A percentile compares a stretch with the other conserved stretches of the same genome.
Conservation (phyloP, 1,140 invertebrate genomes). For the Drosophila pectinifera region DNA sequence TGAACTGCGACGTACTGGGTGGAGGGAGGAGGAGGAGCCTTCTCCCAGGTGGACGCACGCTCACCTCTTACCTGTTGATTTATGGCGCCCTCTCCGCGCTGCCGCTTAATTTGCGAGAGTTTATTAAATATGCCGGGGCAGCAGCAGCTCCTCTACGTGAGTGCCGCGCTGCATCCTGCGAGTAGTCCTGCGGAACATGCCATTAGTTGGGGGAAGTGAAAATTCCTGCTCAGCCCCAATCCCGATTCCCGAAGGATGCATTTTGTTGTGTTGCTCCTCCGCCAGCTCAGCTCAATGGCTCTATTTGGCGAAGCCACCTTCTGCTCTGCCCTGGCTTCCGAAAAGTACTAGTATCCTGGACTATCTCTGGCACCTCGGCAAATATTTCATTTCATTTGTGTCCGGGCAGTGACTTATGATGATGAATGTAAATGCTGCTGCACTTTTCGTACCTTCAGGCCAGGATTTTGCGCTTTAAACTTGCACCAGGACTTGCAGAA, state of each 20-base stretch:
- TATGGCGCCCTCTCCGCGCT: conserved; percentile 38
- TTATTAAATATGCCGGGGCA: conserved; percentile 78
- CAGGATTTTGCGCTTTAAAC: conserved; percentile 52
- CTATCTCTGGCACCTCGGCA: conserved; percentile 46
- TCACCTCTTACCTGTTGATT: conserved; percentile 57
- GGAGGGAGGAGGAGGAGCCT: background rate
- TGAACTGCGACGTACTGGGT: conserved; percentile 28
- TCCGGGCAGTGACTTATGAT: conserved; percentile 83
- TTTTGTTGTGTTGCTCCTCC: conserved; percentile 53
- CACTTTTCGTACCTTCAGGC: conserved; percentile 56
- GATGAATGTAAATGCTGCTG: conserved; percentile 79
- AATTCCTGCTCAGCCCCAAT: conserved; percentile 62
- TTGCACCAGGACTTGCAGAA: conserved; percentile 12
- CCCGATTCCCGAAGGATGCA: conserved; percentile 57
- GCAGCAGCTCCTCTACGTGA: conserved; percentile 58
- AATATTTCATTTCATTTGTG: conserved; percentile 81
- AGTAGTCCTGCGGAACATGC: too few relatives aligned
- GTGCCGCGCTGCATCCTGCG: conserved; percentile 51
- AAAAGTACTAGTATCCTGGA: conserved; percentile 13
- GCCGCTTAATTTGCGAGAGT: conserved; percentile 75
- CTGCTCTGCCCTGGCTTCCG: background rate
- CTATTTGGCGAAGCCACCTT: conserved; percentile 33
- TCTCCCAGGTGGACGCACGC: conserved; percentile 34
- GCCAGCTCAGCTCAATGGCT: conserved; percentile 57
- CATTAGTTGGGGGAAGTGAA: conserved; percentile 74